phyloP scores from a whole-genome alignment of 2,797 vertebrate genomes.

The Gambelia wislizenii region DNA sequence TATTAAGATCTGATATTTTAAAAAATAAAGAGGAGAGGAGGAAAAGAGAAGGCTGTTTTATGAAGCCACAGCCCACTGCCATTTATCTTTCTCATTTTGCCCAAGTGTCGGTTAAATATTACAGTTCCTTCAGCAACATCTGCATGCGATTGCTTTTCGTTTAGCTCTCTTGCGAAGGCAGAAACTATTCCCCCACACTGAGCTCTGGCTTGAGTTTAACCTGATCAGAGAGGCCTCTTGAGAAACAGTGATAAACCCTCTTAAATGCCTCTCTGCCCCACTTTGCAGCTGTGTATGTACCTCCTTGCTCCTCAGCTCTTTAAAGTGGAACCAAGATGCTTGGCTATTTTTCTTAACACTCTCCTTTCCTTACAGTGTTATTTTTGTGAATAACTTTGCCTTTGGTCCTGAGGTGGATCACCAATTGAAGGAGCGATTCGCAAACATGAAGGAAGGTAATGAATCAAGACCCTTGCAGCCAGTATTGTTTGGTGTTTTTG shows the following conservation, averaged over 20 bases:
- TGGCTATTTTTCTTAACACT: background rate
- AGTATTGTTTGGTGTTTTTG: constrained; percentile 5
- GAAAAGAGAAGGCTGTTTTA: background rate
- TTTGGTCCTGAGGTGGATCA: constrained; percentile 99
- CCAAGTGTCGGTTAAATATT: background rate
- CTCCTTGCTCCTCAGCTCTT: background rate
- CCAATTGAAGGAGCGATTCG: constrained; percentile 99
- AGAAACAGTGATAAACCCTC: background rate
- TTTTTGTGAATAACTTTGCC: constrained; percentile 99
- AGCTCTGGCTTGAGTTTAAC: background rate
- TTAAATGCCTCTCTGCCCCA: background rate
- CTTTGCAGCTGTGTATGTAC: too few relatives aligned
- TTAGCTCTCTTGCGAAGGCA: background rate
- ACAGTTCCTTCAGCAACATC: background rate
- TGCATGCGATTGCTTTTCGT: background rate
- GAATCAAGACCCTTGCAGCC: accelerated
- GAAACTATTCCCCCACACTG: background rate
- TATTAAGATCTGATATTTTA: background rate
- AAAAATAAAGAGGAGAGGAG: background rate
- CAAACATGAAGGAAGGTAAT: constrained; percentile 99
- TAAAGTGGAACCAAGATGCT: background rate
- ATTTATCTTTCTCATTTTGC: background rate
- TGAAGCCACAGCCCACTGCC: background rate
- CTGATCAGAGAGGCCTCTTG: background rate
- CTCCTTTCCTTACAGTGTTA: constrained; percentile 91